phyloP scores from a whole-genome alignment of 2,113 vertebrate genomes.

The Porphyrio hochstetteri region DNA sequence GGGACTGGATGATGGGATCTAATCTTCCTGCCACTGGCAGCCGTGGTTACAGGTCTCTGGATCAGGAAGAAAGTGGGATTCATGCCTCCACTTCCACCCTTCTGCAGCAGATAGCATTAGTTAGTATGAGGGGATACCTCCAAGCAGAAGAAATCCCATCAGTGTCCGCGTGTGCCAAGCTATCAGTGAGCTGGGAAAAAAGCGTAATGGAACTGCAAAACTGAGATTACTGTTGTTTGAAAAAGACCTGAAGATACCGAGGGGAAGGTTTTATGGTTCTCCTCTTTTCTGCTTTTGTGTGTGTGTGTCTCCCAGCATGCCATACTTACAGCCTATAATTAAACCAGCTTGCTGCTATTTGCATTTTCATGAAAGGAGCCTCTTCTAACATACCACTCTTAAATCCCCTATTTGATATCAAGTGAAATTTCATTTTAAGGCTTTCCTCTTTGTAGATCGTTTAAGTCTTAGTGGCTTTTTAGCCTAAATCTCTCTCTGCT shows the following conservation, averaged over 20 bases:
- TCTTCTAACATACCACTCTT: constrained; percentile 15
- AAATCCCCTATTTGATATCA: background rate
- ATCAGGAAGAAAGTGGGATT: background rate
- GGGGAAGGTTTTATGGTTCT: background rate
- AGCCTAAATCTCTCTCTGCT: background rate
- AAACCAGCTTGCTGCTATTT: constrained; percentile 56
- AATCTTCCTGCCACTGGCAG: background rate
- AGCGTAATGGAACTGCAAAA: background rate
- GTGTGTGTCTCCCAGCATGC: background rate
- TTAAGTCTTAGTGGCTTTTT: constrained; percentile 31
- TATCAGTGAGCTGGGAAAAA: background rate
- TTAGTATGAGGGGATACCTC: background rate
- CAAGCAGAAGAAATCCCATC: background rate
- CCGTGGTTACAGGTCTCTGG: background rate
- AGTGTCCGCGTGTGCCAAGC: background rate
- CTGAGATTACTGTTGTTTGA: background rate
- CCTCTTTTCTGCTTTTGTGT: background rate
- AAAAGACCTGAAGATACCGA: constrained; percentile 2
- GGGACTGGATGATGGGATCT: background rate
- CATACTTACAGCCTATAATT: constrained; percentile 37
- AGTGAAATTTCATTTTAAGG: constrained; percentile 37
- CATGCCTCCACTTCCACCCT: background rate
- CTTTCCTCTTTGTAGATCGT: constrained; percentile 21
- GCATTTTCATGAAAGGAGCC: constrained; percentile 30
- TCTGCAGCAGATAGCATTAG: background rate